Percentiles rank a stretch among this genome's conserved stretches.
These are phyloP conservation scores for Troilus luridus DNA, from an alignment of 2,888 invertebrate species.

Conservation along the genomic window DNA sequence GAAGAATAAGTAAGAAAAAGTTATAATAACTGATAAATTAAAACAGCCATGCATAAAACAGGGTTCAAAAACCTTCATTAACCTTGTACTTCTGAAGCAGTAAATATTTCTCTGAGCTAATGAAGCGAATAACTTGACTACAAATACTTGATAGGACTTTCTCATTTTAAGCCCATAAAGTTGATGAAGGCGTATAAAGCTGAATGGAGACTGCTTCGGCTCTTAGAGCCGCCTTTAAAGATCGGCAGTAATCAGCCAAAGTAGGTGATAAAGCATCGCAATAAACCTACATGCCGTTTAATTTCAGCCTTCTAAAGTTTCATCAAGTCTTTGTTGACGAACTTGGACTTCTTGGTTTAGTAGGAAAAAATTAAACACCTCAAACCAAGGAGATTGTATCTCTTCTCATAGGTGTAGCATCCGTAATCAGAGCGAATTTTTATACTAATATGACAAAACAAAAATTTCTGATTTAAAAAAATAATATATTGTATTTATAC, in stretches of 20 bases:
- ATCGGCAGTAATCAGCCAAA: neutral
- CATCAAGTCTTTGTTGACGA: neutral
- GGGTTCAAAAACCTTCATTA: neutral
- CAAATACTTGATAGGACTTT: neutral
- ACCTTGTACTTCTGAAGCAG: neutral
- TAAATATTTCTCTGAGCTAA: neutral
- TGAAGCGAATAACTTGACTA: neutral
- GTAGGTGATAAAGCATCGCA: neutral
- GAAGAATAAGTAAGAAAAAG: neutral
- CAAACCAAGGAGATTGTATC: neutral
- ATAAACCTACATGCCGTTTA: neutral
- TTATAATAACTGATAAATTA: too few relatives aligned
- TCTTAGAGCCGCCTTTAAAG: neutral
- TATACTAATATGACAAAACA: too few relatives aligned
- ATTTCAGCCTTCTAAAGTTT: neutral
- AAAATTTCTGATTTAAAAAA: too few relatives aligned
- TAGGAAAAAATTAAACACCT: neutral
- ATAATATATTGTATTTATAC: too few relatives aligned
- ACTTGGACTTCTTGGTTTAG: neutral
- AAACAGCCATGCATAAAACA: neutral
- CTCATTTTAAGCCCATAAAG: conserved; percentile 2
- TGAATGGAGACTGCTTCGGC: neutral
- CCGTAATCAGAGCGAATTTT: neutral
- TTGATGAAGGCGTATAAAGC: neutral
- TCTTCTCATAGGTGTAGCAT: neutral